Base-by-base conservation (phyloP, 2,888 invertebrate species). In the Adela reaumurella region DNA sequence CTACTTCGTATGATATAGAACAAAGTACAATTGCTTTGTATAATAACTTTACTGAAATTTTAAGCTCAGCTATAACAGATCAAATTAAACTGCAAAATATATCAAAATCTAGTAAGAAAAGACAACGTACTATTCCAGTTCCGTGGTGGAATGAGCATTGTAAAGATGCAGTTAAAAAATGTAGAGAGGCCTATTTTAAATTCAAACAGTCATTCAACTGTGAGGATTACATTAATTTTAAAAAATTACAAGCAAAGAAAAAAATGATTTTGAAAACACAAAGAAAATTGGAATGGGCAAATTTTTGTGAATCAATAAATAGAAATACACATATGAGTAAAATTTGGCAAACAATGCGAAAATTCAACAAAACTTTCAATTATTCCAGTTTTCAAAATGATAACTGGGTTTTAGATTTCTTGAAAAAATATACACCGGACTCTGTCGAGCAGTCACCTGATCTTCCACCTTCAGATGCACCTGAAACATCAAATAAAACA, bases 71-170 rank as follows among this genome's bases (percentile, higher is more conserved):
- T 43, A 43, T 43, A 17, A 43, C n/a, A 17, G 17, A 17, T 2
- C 17, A 43, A 43, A 43, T 17, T 16, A 43, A 43, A 17, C 43
- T 17, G 10, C 24, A 24, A 24, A 24, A 24, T 24, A 24, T 8
- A 24, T 24, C 24, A 24, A 24, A 24, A 24, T 24, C 24, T 24
- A 24, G 24, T 24, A 8, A 8, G 8, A 24, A 24, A 24, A 24
- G 46, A 46, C 19, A 24, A 46, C 28, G 10, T 46, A 16, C 24
- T 46, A 2, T 24, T 46, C 29, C 35, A 8, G 16, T 46, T 8
- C 46, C 46, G 11, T 46, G 46, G 46, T 46, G 46, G 46, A 46
- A 46, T 17, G 14, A 17, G 17, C 28, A 46, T 17, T 46, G 46
- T 35, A 35, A 17, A 17, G 18, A 16, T n/a, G 46, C 46, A 29